phyloP scores from a whole-genome alignment of 2,888 invertebrate species.

The Callyntrura guangdongensis region DNA sequence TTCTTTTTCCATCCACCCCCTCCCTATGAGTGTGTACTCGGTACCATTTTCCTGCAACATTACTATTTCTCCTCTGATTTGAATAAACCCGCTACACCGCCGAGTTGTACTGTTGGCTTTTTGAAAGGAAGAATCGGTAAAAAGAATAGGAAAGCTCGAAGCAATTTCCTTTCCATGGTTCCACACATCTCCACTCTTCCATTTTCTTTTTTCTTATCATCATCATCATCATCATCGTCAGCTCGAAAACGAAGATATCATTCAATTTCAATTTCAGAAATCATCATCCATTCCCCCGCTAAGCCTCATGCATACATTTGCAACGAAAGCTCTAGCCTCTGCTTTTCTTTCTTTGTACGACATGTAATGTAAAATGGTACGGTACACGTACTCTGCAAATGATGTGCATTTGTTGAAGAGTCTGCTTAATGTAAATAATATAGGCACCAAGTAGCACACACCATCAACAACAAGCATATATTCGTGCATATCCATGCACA shows the following conservation, averaged over 20 bases:
- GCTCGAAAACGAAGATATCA: slow-evolving; percentile 55
- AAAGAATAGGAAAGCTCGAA: slow-evolving; percentile 60
- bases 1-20: slow-evolving; percentile 12
- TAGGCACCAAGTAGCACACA: not conserved
- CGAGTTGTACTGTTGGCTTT: not conserved
- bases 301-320: slow-evolving; percentile 50
- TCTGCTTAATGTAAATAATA: not conserved
- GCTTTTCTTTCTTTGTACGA: not conserved
- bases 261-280: slow-evolving; percentile 76
- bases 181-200: slow-evolving; percentile 40
- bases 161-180: slow-evolving; percentile 65
- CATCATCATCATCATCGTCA: slow-evolving; percentile 41
- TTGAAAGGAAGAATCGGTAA: not conserved
- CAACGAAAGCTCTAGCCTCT: not conserved
- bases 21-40: not conserved
- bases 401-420: not conserved
- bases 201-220: slow-evolving; percentile 21
- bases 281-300: slow-evolving; percentile 63
- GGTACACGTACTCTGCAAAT: not conserved
- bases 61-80: slow-evolving; percentile 26
- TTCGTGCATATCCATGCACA: not conserved
- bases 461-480: not conserved
- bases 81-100: slow-evolving; percentile 36
- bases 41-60: slow-evolving; percentile 21
- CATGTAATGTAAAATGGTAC: too few species aligned